Percentiles rank a stretch among this genome's conserved stretches.
phyloP scores from a whole-genome alignment of 1,140 invertebrate genomes.

The Rhynchophorus ferrugineus region DNA sequence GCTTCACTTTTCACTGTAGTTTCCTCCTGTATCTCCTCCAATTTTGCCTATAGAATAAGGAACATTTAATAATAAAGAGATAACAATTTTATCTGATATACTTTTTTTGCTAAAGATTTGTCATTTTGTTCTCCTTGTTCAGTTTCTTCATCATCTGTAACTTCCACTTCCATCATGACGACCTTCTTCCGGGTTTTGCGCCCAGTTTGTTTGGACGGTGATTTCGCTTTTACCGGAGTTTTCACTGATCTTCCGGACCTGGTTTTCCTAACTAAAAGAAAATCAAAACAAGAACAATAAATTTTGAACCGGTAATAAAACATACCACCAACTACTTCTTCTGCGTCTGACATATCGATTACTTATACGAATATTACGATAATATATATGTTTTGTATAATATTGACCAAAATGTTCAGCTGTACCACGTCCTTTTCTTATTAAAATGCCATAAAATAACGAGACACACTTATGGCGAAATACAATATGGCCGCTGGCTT shows the following conservation, averaged over 20 bases:
- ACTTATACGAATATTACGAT: too few species aligned
- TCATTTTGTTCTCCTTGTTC: constrained; percentile 5
- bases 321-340: constrained; percentile 1
- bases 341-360: neutral
- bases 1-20: neutral
- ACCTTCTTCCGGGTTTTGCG: constrained; percentile 35
- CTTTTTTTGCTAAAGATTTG: constrained; percentile 8
- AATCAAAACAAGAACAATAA: neutral
- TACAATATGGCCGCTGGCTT: neutral
- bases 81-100: too few species aligned
- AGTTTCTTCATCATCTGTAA: constrained; percentile 35
- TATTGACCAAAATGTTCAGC: too few species aligned
- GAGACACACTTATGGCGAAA: neutral
- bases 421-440: too few species aligned
- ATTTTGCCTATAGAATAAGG: too few species aligned
- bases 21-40: neutral
- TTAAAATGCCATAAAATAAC: neutral
- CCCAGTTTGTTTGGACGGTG: constrained; percentile 19
- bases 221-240: constrained; percentile 15
- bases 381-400: too few species aligned
- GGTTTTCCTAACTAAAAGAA: constrained; percentile 26
- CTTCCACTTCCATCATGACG: constrained; percentile 36
- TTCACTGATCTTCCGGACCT: constrained; percentile 30
- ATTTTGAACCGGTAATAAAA: neutral
- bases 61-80: too few species aligned